A percentile compares a stretch with the other conserved stretches of the same genome.
Evolutionary conservation across 2,113 vertebrate species (phyloP).

Genomic region (Callopanchax toddi): DNA sequence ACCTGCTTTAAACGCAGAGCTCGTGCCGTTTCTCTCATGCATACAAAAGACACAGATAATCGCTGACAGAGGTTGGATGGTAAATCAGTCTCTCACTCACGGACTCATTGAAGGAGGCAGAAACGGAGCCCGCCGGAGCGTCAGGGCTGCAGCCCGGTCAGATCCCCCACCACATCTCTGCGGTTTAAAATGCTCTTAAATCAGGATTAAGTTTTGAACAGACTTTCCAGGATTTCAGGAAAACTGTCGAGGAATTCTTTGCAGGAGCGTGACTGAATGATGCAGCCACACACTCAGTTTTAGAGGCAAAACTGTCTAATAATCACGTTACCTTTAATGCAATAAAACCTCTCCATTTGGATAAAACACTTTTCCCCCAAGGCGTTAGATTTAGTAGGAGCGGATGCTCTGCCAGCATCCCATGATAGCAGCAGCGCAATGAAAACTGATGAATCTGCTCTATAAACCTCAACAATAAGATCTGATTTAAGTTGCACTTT

Average conservation of each 20-base stretch:
- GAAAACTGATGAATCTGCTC: background rate
- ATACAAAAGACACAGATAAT: background rate
- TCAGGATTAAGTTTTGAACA: background rate
- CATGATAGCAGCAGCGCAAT: background rate
- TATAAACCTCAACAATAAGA: background rate
- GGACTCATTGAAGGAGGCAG: background rate
- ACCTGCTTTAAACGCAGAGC: background rate
- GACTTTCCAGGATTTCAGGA: background rate
- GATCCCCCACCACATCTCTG: background rate
- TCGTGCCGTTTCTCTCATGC: background rate
- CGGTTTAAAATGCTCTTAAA: too few relatives aligned
- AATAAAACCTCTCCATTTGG: too few relatives aligned
- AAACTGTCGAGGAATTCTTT: background rate
- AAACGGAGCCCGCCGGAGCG: background rate
- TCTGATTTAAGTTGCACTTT: too few relatives aligned
- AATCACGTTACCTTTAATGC: too few relatives aligned
- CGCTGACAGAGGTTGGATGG: background rate
- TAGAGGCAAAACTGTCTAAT: too few relatives aligned
- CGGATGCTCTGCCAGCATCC: background rate
- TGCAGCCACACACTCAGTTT: too few relatives aligned
- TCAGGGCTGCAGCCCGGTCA: background rate
- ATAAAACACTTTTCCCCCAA: background rate
- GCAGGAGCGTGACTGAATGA: too few relatives aligned
- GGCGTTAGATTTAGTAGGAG: too few relatives aligned
- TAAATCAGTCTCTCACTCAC: background rate